These are phyloP conservation scores for Marronus borbonicus DNA, from an alignment of 2,888 invertebrate genomes.

Conservation along the genomic window DNA sequence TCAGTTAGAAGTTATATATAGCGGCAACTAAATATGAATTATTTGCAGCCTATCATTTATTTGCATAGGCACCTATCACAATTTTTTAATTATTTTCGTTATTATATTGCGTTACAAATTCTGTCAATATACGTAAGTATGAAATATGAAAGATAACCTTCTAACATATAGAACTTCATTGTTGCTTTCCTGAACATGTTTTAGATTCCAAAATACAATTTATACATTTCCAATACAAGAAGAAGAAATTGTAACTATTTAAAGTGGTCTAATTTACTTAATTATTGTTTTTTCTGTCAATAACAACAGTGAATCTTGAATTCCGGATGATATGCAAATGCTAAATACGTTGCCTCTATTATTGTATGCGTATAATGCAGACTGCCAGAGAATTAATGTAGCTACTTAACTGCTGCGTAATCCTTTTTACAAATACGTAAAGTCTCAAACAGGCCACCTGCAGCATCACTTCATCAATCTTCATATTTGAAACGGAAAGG, in stretches of 20 bases:
- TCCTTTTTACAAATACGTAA: constrained; percentile 49
- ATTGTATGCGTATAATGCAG: not conserved
- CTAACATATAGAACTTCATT: too few species aligned
- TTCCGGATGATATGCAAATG: not conserved
- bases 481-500: constrained; percentile 56
- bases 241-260: too few species aligned
- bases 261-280: too few species aligned
- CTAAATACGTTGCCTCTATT: not conserved
- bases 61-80: constrained; percentile 28
- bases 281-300: too few species aligned
- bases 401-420: constrained; percentile 35
- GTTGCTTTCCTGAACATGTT: too few species aligned
- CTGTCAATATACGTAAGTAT: too few species aligned
- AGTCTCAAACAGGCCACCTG: constrained; percentile 64
- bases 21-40: constrained; percentile 51
- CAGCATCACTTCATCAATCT: constrained; percentile 67
- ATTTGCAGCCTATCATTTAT: constrained; percentile 35
- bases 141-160: too few species aligned
- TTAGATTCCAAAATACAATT: too few species aligned
- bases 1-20: constrained; percentile 53
- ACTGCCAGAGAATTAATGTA: constrained; percentile 28
- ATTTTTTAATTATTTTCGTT: not conserved
- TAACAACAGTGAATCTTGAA: too few species aligned
- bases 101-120: too few species aligned
- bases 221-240: too few species aligned